Percentiles rank a stretch among this genome's conserved stretches.
These are phyloP conservation scores for Phyllotis vaccarum DNA, from an alignment of 2,797 vertebrate genomes.

Conservation along the genomic window DNA sequence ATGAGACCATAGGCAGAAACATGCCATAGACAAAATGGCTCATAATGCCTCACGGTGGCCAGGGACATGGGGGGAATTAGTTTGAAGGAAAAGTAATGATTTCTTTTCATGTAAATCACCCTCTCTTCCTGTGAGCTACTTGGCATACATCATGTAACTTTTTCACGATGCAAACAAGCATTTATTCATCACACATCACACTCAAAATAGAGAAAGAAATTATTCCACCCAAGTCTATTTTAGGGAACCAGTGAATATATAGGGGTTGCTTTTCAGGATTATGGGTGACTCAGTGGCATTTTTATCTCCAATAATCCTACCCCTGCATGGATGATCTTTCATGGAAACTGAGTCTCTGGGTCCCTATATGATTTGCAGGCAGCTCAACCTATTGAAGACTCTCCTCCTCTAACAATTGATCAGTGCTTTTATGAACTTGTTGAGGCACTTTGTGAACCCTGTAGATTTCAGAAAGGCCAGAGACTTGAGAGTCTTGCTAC, in stretches of 20 bases:
- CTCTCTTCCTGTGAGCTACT: background rate
- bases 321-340: background rate
- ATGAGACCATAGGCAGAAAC: background rate
- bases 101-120: background rate
- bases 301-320: background rate
- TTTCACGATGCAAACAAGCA: background rate
- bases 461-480: background rate
- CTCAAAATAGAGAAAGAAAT: background rate
- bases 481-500: background rate
- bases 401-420: background rate
- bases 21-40: background rate
- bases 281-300: background rate
- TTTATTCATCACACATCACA: background rate
- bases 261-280: background rate
- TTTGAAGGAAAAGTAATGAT: background rate
- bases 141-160: background rate
- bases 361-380: background rate
- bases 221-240: background rate
- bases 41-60: background rate
- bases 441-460: background rate
- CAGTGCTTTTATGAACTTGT: background rate
- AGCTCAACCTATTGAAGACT: background rate
- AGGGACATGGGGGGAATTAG: background rate
- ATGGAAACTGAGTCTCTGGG: background rate
- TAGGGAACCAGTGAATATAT: background rate